Evolutionary conservation across 2,797 vertebrate species (phyloP).

Genomic region (Lutra lutra): DNA sequence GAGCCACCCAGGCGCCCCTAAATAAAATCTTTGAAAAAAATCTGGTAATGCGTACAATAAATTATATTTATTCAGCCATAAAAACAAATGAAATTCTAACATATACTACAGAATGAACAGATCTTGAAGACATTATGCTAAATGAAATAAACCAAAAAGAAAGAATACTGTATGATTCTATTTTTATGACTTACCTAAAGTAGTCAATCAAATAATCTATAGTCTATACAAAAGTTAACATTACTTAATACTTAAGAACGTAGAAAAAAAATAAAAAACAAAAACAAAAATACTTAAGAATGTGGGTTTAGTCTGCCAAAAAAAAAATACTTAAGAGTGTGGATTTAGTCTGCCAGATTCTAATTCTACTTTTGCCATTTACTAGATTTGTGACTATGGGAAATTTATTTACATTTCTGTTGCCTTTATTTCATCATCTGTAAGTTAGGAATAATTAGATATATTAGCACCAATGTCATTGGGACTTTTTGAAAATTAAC

Average conservation of each 20-base stretch:
- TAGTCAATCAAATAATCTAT: background rate
- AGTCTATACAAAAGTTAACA: background rate
- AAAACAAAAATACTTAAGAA: background rate
- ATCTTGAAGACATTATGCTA: background rate
- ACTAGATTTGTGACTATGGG: background rate
- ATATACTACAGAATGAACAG: background rate
- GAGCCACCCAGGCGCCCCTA: background rate
- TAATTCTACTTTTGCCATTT: background rate
- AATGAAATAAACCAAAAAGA: background rate
- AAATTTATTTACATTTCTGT: background rate
- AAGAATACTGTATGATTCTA: background rate
- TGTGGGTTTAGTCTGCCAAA: background rate
- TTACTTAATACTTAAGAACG: background rate
- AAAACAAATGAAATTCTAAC: background rate
- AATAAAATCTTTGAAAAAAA: background rate
- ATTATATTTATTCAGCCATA: background rate
- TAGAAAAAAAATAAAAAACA: background rate
- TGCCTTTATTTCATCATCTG: background rate
- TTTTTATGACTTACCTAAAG: background rate
- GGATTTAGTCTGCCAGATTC: background rate
- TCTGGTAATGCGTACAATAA: background rate
- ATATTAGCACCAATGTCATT: background rate
- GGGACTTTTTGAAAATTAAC: background rate
- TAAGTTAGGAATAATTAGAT: background rate
- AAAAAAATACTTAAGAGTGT: background rate